A percentile compares a stretch with the other conserved stretches of the same genome.
phyloP scores from a whole-genome alignment of 2,797 vertebrate genomes.

The Eidolon dupreanum region DNA sequence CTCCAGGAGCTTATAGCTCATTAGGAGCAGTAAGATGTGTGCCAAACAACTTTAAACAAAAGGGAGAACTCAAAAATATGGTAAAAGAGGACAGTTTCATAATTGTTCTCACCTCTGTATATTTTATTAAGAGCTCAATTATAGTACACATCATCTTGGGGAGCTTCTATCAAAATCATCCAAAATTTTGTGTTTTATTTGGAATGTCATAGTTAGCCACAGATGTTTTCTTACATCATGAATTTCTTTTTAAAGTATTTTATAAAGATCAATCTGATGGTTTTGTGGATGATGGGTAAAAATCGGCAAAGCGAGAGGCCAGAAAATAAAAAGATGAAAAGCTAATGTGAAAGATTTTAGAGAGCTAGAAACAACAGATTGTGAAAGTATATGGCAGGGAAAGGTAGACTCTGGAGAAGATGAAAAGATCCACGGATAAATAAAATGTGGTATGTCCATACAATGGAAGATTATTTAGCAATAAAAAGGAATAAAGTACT shows the following conservation, averaged over 20 bases:
- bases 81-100: neutral
- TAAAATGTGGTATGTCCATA: neutral
- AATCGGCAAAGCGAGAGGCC: neutral
- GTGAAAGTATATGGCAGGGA: too few species aligned
- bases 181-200: neutral
- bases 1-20: constrained; percentile 3
- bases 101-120: neutral
- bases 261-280: neutral
- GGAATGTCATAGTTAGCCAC: neutral
- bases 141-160: neutral
- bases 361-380: neutral
- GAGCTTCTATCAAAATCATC: neutral
- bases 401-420: neutral
- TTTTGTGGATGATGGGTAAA: neutral
- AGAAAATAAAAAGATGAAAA: neutral
- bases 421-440: neutral
- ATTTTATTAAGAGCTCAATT: neutral
- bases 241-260: neutral
- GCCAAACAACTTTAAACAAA: neutral
- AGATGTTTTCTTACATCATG: neutral
- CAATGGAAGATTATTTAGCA: neutral
- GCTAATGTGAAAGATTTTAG: neutral
- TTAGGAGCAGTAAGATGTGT: neutral
- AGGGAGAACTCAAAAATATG: neutral
- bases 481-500: neutral